These are phyloP conservation scores for Syrrhaptes paradoxus DNA, from an alignment of 2,113 vertebrate genomes.

Conservation along the genomic window DNA sequence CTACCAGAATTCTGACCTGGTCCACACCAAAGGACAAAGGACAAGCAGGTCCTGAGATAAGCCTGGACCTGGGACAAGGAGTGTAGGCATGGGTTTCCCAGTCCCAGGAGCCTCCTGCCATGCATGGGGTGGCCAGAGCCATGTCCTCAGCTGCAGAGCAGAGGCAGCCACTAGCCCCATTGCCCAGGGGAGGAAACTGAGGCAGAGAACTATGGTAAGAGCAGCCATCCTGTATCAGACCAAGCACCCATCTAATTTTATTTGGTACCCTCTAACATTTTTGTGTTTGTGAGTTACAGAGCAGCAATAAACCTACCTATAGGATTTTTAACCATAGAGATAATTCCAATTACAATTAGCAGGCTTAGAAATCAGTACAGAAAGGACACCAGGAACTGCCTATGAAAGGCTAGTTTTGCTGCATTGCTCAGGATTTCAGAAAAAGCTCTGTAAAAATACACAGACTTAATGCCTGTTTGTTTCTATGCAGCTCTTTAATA, in stretches of 20 bases:
- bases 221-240: not conserved
- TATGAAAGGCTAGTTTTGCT: not conserved
- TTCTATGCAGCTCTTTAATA: not conserved
- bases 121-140: rapidly evolving
- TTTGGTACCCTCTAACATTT: not conserved
- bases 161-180: not conserved
- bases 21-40: not conserved
- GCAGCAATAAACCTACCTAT: not conserved
- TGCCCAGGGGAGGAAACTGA: not conserved
- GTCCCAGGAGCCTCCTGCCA: not conserved
- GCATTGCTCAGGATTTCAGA: not conserved
- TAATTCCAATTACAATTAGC: not conserved
- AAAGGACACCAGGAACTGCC: not conserved
- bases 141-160: not conserved
- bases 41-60: not conserved
- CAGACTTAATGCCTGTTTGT: not conserved
- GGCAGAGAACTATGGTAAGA: not conserved
- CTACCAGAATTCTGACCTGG: not conserved
- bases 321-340: not conserved
- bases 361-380: not conserved
- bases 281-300: not conserved
- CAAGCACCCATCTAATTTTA: not conserved
- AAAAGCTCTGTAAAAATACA: not conserved
- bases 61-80: not conserved
- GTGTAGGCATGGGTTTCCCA: not conserved